A percentile compares a stretch with the other conserved stretches of the same genome.
phyloP scores from a whole-genome alignment of 2,797 vertebrate genomes.

The Alauda arvensis region DNA sequence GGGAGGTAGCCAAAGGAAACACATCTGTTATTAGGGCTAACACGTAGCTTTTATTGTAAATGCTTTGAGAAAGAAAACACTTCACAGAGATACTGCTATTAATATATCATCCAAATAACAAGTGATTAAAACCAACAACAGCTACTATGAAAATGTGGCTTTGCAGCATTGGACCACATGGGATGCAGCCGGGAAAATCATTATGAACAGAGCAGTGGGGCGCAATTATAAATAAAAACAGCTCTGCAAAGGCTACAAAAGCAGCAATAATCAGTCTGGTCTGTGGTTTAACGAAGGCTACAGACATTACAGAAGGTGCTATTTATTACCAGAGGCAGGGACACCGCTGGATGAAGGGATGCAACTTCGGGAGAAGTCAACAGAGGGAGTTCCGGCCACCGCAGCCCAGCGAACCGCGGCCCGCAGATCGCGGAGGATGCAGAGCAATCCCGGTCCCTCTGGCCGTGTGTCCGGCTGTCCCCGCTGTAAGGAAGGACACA shows the following conservation, averaged over 20 bases:
- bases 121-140: conserved; percentile 35
- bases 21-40: neutral
- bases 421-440: accelerated
- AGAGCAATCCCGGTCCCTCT: neutral
- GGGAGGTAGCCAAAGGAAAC: neutral
- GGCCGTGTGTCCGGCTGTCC: neutral
- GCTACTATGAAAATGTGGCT: neutral
- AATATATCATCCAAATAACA: neutral
- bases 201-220: neutral
- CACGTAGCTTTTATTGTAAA: neutral
- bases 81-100: conserved; percentile 19
- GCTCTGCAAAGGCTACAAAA: conserved; percentile 6
- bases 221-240: conserved; percentile 25
- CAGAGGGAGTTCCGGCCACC: conserved; percentile 33
- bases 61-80: neutral
- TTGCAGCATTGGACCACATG: conserved; percentile 2
- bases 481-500: neutral
- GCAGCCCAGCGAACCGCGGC: neutral
- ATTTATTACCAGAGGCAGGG: neutral
- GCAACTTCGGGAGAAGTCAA: conserved; percentile 47
- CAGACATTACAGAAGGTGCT: neutral
- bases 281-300: neutral
- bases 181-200: conserved; percentile 24
- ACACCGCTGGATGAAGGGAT: neutral
- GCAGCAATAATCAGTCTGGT: neutral